These are phyloP conservation scores for Thyatira batis DNA, from an alignment of 2,888 invertebrate genomes.

Conservation along the genomic window DNA sequence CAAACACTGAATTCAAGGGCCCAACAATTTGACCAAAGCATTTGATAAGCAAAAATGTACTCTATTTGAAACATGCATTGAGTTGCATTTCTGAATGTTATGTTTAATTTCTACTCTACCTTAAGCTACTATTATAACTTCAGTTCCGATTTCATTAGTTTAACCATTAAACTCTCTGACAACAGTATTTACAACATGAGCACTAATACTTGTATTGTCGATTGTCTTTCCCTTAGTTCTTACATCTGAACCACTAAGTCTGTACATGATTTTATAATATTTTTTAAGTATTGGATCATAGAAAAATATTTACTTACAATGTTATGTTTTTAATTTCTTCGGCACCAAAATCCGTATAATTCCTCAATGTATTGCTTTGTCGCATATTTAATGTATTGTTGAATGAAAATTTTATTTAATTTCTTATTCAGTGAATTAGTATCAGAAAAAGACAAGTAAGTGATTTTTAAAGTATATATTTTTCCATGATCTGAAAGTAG, in stretches of 20 bases:
- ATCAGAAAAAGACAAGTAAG: too few species aligned
- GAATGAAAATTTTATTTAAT: too few species aligned
- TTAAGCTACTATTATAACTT: slow-evolving; percentile 16
- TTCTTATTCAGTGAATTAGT: too few species aligned
- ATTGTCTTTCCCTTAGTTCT: slow-evolving; percentile 54
- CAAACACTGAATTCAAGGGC: not conserved
- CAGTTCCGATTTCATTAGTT: slow-evolving; percentile 47
- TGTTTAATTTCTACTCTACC: not conserved
- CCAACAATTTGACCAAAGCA: not conserved
- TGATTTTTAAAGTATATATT: not conserved
- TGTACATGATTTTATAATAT: slow-evolving; percentile 38
- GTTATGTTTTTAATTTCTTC: too few species aligned
- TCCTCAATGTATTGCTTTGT: too few species aligned
- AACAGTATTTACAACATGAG: slow-evolving; percentile 69
- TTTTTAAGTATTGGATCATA: slow-evolving; percentile 3
- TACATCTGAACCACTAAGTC: slow-evolving; percentile 38
- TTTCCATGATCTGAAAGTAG: slow-evolving; percentile 7
- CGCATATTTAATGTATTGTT: too few species aligned
- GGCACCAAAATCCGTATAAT: too few species aligned
- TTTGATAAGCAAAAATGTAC: slow-evolving; percentile 15
- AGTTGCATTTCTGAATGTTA: not conserved
- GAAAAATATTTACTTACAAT: slow-evolving; percentile 7
- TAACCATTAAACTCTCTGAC: slow-evolving; percentile 46
- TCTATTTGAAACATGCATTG: slow-evolving; percentile 11
- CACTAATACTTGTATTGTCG: slow-evolving; percentile 72